phyloP scores from a whole-genome alignment of 2,113 vertebrate species.

The Deroptyus accipitrinus region DNA sequence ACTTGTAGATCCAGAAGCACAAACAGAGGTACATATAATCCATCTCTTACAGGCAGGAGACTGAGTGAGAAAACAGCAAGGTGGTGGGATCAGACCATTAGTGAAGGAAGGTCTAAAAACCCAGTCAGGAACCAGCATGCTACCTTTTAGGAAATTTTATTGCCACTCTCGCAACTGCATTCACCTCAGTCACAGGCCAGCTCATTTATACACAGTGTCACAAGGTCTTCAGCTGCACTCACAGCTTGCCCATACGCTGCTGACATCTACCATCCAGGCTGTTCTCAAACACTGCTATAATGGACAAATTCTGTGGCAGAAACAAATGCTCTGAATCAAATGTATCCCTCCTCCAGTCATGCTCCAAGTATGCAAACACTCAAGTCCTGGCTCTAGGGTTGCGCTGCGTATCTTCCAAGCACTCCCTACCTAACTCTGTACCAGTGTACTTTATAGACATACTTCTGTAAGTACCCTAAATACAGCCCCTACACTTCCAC shows the following conservation, averaged over 20 bases:
- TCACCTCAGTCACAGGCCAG: not conserved
- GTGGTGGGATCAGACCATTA: fast-evolving
- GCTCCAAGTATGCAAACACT: not conserved
- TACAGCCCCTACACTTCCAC: not conserved
- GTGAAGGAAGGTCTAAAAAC: not conserved
- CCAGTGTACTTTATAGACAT: not conserved
- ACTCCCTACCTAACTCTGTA: not conserved
- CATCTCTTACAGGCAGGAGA: not conserved
- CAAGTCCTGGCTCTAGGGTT: not conserved
- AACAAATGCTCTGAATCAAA: not conserved
- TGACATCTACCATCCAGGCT: not conserved
- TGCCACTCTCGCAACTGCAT: not conserved
- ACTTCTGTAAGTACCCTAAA: not conserved
- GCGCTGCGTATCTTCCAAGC: not conserved
- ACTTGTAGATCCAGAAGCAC: not conserved
- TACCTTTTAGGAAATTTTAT: not conserved
- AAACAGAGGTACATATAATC: not conserved
- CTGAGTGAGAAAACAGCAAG: not conserved
- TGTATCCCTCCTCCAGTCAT: not conserved
- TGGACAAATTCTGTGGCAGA: not conserved
- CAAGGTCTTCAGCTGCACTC: not conserved
- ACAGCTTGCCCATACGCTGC: not conserved
- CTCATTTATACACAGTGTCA: fast-evolving
- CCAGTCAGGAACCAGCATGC: fast-evolving
- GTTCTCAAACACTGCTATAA: not conserved